These are phyloP conservation scores for Allygus modestus DNA, from an alignment of 2,888 invertebrate species.

Conservation along the genomic window DNA sequence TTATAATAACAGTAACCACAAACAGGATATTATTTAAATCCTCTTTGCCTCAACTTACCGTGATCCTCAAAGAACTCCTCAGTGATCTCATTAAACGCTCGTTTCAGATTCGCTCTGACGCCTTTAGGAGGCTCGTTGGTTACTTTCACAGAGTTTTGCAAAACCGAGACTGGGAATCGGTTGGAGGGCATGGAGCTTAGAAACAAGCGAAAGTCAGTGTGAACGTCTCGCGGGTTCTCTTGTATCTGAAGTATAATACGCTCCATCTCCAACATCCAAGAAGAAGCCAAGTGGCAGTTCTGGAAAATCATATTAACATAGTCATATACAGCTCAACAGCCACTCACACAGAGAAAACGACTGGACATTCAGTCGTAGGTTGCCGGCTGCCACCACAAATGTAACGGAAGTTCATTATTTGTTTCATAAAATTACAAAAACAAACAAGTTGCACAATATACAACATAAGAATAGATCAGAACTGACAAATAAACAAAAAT, in stretches of 20 bases:
- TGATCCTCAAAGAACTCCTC: constrained; percentile 90
- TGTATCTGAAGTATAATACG: constrained; percentile 85
- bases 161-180: constrained; percentile 91
- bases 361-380: too few relatives aligned
- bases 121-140: constrained; percentile 97
- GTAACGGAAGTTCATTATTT: too few relatives aligned
- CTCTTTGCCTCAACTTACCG: constrained; percentile 75
- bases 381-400: too few relatives aligned
- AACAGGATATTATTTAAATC: too few relatives aligned
- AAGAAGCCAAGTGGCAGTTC: constrained; percentile 95
- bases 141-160: constrained; percentile 96
- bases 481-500: too few relatives aligned
- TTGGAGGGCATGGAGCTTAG: constrained; percentile 94
- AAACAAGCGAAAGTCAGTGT: constrained; percentile 88
- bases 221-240: constrained; percentile 81
- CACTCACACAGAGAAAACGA: too few relatives aligned
- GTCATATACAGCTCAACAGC: too few relatives aligned
- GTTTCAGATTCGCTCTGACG: constrained; percentile 85
- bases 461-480: too few relatives aligned
- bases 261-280: constrained; percentile 94
- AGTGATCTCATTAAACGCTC: constrained; percentile 88
- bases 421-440: too few relatives aligned
- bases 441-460: too few relatives aligned
- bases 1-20: too few relatives aligned
- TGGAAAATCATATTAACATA: constrained; percentile 73